A percentile compares a stretch with the other conserved stretches of the same genome.
Conservation (phyloP, 2,888 invertebrate genomes). For the Tetropium fuscum region DNA sequence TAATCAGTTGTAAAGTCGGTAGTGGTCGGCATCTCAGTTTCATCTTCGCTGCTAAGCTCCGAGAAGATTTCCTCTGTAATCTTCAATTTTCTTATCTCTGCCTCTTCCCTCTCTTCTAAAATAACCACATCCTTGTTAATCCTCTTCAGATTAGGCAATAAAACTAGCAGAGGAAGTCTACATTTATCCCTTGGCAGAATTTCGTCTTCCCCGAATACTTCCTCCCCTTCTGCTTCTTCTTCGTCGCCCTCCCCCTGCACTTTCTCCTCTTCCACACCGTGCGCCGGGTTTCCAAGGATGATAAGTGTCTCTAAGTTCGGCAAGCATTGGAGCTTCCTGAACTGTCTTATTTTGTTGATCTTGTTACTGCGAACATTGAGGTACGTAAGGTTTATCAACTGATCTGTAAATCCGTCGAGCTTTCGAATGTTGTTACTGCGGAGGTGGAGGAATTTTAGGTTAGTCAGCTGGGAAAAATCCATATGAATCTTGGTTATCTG, state of each 20-base stretch:
- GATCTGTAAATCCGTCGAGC: constrained; percentile 68
- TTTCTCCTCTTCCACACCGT: constrained; percentile 35
- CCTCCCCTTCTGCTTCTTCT: constrained; percentile 42
- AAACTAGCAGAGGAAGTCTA: constrained; percentile 64
- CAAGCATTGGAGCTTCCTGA: constrained; percentile 69
- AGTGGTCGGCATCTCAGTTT: constrained; percentile 42
- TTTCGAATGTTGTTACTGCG: constrained; percentile 74
- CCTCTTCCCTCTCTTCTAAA: constrained; percentile 67
- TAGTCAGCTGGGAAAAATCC: constrained; percentile 71
- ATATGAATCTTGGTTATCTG: constrained; percentile 54
- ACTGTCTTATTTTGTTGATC: constrained; percentile 68
- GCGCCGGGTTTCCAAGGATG: constrained; percentile 69
- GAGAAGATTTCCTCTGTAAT: constrained; percentile 58
- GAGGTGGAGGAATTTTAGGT: constrained; percentile 78
- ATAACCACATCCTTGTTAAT: constrained; percentile 69
- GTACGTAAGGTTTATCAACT: constrained; percentile 67
- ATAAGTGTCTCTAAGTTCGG: constrained; percentile 68
- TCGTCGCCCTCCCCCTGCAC: constrained; percentile 39
- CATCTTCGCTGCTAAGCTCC: constrained; percentile 58
- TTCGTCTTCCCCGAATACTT: constrained; percentile 57
- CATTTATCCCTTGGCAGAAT: constrained; percentile 59
- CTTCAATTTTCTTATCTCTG: constrained; percentile 49
- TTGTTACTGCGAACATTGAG: constrained; percentile 71
- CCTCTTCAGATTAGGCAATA: constrained; percentile 69
- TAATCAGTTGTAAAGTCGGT: constrained; percentile 47